Percentiles rank a stretch among this genome's conserved stretches.
Conservation (phyloP, 2,888 invertebrate species). For the Andrena marginata region DNA sequence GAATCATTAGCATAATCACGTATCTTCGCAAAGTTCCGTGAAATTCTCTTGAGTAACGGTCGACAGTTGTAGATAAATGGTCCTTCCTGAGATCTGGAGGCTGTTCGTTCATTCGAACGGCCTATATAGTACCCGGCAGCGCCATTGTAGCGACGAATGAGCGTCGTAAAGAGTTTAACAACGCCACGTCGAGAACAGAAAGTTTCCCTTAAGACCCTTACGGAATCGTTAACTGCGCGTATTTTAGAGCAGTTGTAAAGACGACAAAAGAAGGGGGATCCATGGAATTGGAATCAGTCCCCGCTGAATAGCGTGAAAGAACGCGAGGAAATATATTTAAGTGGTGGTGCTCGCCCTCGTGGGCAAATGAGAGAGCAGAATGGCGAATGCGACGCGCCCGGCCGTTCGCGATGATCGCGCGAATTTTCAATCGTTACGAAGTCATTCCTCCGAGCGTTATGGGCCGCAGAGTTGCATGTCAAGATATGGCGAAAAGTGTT, state of each 20-base stretch:
- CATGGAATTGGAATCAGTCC: constrained; percentile 71
- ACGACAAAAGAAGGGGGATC: constrained; percentile 60
- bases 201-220: constrained; percentile 79
- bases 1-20: constrained; percentile 68
- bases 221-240: constrained; percentile 81
- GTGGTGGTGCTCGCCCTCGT: not conserved
- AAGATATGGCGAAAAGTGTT: constrained; percentile 25
- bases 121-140: constrained; percentile 67
- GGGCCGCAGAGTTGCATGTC: constrained; percentile 2
- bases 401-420: not conserved
- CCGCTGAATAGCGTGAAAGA: constrained; percentile 35
- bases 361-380: not conserved
- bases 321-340: constrained; percentile 51
- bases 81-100: constrained; percentile 58
- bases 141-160: constrained; percentile 80
- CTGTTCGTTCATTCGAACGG: constrained; percentile 68
- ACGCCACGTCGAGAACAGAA: constrained; percentile 77
- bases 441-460: not conserved
- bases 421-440: not conserved
- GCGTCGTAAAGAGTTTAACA: constrained; percentile 83
- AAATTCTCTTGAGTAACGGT: constrained; percentile 61
- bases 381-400: not conserved
- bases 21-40: constrained; percentile 62
- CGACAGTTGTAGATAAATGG: constrained; percentile 72
- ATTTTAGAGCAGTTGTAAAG: constrained; percentile 79